Base-by-base conservation (phyloP, 2,113 vertebrate genomes). In the Equus quagga region DNA sequence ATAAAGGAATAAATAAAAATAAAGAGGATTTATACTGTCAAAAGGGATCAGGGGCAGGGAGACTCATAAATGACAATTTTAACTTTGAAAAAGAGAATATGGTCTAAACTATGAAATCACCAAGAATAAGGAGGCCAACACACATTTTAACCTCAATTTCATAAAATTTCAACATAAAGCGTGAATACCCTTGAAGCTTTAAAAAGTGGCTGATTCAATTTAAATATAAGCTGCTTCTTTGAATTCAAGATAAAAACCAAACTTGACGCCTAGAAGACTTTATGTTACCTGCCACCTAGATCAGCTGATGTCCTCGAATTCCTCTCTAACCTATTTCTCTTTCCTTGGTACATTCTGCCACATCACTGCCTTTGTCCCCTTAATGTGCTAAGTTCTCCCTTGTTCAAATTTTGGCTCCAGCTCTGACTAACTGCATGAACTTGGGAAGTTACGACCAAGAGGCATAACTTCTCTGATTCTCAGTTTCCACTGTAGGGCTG, bases 191-290 rank as follows among this genome's bases (percentile, higher is more conserved):
- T 86, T 86, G 69, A 96, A 84, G 13, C 19, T 64, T 85, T 58
- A 89, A 79, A 11, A 92, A 94, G 80, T 62, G 11, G 33, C 67
- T 84, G 31, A 91, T 33, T 85, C 58, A 70, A 91, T 72, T 91
- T 69, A 95, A 97, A 67, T 26, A 49, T 24, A 79, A 33, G 33
- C 17, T 60, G 72, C 49, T 89, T 83, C 41, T 18, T 2, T 65
- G n/a, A 96, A 70, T 58, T 85, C 73, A 31, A 24, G 79, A 89
- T 92, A 54, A 84, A 86, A 96, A 76, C 1, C 54, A 97, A 92
- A 92, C 1, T 1, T 72, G 64, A 64, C 28, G 41, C 8, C 21
- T 65, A 2, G 4, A 36, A 56, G 31, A 24, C 8, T 33, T 21
- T 4, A 33, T 65, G 41, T 15, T n/a, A 15, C 31, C 69, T 21